Base-by-base conservation (phyloP, 2,797 vertebrate genomes). In the Melanotaenia boesemani region DNA sequence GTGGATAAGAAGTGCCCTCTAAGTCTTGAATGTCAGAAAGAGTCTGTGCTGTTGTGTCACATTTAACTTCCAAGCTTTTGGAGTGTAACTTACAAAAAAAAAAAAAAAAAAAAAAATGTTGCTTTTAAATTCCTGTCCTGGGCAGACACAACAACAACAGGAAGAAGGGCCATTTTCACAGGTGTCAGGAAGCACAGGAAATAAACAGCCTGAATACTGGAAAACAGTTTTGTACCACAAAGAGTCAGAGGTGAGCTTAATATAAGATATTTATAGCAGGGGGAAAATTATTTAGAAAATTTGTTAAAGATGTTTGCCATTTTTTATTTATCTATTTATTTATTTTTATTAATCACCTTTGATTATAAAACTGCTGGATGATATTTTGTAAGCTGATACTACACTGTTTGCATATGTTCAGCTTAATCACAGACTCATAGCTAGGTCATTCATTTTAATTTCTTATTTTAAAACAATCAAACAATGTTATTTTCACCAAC, bases 141-240 rank as follows among this genome's bases (percentile, higher is more conserved):
- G 82, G 89, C 87, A 97, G 96, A 97, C 96, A 97, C 96, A 97
- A 98, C 95, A 99, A 97, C 97, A 97, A 96, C 96, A 98, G 98
- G 97, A 99, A 98, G 96, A 95, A 94, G 95, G 96, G 92, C 90
- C 93, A 94, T 95, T 95, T 96, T 95, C 94, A 94, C 97, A 98
- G 97, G 96, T 98, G 97, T 96, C 96, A 97, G 97, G 97, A 99
- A 98, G 95, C 94, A 86, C 93, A 93, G 95, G 95, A 95, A 95
- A 94, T 93, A 95, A 96, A 95, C 95, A 95, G 89, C 89, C 89
- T 88, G 90, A 79, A 94, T 81, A 86, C 92, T 92, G 93, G 90
- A 95, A 95, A 95, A 95, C 91, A 93, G 82, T 85, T 86, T 77
- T 85, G 83, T 81, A 80, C 73, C 78, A 65, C 77, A 70, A 81